Conservation (phyloP, 2,888 invertebrate genomes). For the Rutpela maculata region DNA sequence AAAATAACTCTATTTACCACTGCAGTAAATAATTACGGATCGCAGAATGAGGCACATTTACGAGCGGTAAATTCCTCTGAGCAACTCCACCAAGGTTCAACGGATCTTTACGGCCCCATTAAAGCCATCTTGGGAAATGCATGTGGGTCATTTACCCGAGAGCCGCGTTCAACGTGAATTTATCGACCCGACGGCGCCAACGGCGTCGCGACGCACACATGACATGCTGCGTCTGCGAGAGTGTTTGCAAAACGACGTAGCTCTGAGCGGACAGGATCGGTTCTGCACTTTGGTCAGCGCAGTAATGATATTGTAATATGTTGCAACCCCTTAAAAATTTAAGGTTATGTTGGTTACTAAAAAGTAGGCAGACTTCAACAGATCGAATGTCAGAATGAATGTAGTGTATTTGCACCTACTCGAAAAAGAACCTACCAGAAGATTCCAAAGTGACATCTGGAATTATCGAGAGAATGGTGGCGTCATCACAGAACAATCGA, state of each 20-base stretch:
- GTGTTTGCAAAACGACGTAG: neutral
- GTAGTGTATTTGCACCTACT: no score
- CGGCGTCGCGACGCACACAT: constrained; percentile 41
- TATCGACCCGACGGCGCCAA: constrained; percentile 43
- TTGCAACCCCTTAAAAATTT: no score
- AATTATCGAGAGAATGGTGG: no score
- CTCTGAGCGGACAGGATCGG: constrained; percentile 5
- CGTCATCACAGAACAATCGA: no score
- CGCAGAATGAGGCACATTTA: constrained; percentile 9
- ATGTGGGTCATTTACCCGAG: constrained; percentile 41
- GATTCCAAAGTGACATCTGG: no score
- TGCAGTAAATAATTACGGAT: neutral
- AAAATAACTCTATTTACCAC: constrained; percentile 6
- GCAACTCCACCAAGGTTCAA: constrained; percentile 12
- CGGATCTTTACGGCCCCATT: constrained; percentile 30
- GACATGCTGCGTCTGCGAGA: constrained; percentile 27
- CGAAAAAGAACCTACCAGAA: no score
- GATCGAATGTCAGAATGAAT: no score
- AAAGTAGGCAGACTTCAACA: no score
- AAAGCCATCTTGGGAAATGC: constrained; percentile 38
- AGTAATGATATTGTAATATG: no score
- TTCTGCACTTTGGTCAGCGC: neutral
- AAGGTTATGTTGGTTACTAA: no score
- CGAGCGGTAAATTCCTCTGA: constrained; percentile 17
- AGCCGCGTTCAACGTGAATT: constrained; percentile 24